Base-by-base conservation (phyloP, 2,113 vertebrate genomes). In the Gymnogyps californianus region DNA sequence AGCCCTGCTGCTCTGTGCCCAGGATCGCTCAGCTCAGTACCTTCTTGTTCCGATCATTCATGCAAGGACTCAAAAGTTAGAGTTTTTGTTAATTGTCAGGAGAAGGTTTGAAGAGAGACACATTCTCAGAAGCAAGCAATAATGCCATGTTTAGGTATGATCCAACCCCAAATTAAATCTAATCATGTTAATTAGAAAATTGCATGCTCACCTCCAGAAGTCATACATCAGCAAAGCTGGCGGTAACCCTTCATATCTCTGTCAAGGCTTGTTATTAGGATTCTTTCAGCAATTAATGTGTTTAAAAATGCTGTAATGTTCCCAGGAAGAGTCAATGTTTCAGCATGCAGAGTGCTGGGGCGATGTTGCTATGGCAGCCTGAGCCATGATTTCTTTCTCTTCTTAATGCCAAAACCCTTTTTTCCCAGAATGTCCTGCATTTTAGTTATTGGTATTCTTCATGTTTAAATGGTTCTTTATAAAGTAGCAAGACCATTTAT, bases 361-460 rank as follows among this genome's bases (percentile, higher is more conserved):
- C 89, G 88, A 95, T 96, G 96, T 96, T 98, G 93, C 92, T 98
- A 93, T 98, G 95, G 97, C 87, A 97, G 95, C 97, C 95, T 78
- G 95, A 85, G 46, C 83, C 70, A 74, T 61, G 94, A 97, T 95
- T 95, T 96, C 61, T 80, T 64, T 70, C 81, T 89, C 47, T 79
- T 83, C 67, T 70, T 96, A 76, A 64, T 96, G 90, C 82, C 80
- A 93, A 76, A 95, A 67, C 52, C 55, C 10, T 32, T 42, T 49
- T 91, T 74, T 34, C 61, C 34, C 24, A 71, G 34, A 58, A 80
- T 24, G 65, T 86, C 87, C 84, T 82, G 36, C 49, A 34, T 94
- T 92, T 93, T 62, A 65, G 40, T 90, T 95, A 26, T 18, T 82
- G 47, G 15, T 78, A 26, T 75, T 77, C 47, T 84, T 90, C 11